Evolutionary conservation across 2,888 invertebrate genomes (phyloP).

Genomic region (Papilio gigon): DNA sequence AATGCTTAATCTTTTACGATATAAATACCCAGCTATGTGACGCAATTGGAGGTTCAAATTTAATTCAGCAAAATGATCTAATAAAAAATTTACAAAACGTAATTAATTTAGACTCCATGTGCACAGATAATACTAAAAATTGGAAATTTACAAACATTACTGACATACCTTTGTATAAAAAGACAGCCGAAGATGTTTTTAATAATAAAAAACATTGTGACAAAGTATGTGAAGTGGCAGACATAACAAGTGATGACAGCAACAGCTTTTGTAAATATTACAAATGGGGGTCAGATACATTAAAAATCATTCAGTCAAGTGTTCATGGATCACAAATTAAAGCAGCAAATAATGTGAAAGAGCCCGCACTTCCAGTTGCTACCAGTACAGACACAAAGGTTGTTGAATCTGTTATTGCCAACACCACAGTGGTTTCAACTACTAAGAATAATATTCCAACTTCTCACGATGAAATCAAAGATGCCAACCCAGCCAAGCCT

Average conservation of each 20-base stretch:
- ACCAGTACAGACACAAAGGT: constrained; percentile 26
- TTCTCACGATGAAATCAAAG: constrained; percentile 13
- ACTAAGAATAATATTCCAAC: constrained; percentile 20
- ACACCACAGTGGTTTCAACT: constrained; percentile 27
- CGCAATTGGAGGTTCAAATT: constrained; percentile 50
- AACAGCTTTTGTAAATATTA: constrained; percentile 73
- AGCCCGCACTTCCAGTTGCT: constrained; percentile 5
- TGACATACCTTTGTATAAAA: constrained; percentile 53
- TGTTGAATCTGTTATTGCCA: constrained; percentile 7
- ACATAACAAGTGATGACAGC: constrained; percentile 55
- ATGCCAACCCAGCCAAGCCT: constrained; percentile 21
- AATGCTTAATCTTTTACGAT: constrained; percentile 72
- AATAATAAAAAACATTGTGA: constrained; percentile 55
- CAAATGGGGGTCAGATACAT: constrained; percentile 62
- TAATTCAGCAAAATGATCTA: constrained; percentile 54
- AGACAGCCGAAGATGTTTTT: constrained; percentile 53
- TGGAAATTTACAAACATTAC: constrained; percentile 61
- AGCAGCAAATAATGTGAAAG: constrained; percentile 40
- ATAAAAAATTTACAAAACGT: constrained; percentile 51
- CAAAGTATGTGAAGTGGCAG: constrained; percentile 60
- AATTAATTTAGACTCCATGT: constrained; percentile 54
- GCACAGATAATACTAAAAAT: constrained; percentile 58
- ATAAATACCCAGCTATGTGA: constrained; percentile 68
- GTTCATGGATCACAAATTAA: constrained; percentile 12
- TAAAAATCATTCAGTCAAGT: constrained; percentile 43